These are phyloP conservation scores for Drosophila nigritarsus DNA, from an alignment of 2,888 invertebrate species.

Conservation along the genomic window DNA sequence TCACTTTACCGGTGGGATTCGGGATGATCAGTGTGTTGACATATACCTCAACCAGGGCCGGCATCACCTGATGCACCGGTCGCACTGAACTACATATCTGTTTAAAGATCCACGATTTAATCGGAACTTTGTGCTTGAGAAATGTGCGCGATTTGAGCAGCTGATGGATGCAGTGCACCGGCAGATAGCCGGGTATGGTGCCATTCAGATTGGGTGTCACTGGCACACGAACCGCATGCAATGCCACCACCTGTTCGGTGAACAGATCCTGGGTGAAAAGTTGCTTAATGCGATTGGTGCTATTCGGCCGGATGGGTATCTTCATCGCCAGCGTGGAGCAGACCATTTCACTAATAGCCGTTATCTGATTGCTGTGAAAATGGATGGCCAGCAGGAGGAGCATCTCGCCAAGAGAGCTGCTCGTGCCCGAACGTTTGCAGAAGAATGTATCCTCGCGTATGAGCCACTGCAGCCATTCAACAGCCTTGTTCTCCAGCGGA, in stretches of 20 bases:
- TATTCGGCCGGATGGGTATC: constrained; percentile 93
- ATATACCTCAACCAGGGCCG: constrained; percentile 96
- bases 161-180: constrained; percentile 98
- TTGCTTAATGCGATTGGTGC: constrained; percentile 94
- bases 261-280: constrained; percentile 98
- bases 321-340: constrained; percentile 98
- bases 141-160: constrained; percentile 96
- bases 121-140: constrained; percentile 97
- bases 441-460: constrained; percentile 96
- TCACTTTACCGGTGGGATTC: constrained; percentile 84
- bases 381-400: constrained; percentile 97
- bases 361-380: constrained; percentile 97
- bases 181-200: constrained; percentile 95
- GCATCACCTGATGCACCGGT: constrained; percentile 97
- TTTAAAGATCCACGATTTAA: constrained; percentile 97
- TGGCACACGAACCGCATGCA: constrained; percentile 97
- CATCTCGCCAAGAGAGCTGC: constrained; percentile 98
- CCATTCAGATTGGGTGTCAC: constrained; percentile 96
- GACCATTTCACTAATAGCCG: constrained; percentile 96
- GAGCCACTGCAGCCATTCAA: constrained; percentile 97
- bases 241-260: constrained; percentile 97
- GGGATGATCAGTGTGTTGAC: constrained; percentile 95
- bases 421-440: constrained; percentile 92
- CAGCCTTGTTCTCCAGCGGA: constrained; percentile 93
- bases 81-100: constrained; percentile 95